phyloP scores from a whole-genome alignment of 2,888 invertebrate species.

The Cristatella mucedo region DNA sequence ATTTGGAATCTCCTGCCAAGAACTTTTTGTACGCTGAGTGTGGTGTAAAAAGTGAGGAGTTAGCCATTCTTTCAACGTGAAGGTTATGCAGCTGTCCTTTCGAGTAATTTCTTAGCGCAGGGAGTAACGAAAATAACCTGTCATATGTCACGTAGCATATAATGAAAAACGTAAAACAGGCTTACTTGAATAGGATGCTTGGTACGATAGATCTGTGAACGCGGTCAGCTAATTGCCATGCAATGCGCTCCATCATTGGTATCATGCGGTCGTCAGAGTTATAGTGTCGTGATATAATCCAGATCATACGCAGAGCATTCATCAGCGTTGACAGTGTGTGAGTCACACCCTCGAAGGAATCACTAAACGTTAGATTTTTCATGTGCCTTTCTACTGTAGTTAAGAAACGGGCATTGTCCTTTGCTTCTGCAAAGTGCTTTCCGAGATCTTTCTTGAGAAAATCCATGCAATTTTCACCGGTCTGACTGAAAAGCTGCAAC shows the following conservation, averaged over 20 bases:
- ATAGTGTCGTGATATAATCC: conserved; percentile 7
- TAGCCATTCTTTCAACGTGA: too few species aligned
- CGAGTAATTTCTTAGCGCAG: too few species aligned
- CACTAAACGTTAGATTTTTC: conserved; percentile 8
- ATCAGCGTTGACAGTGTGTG: conserved; percentile 7
- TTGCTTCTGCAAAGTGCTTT: conserved; percentile 4
- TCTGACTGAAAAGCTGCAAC: too few species aligned
- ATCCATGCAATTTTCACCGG: too few species aligned
- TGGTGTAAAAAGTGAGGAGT: too few species aligned
- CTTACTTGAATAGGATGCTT: neutral
- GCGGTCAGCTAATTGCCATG: conserved; percentile 5
- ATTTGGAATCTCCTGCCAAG: too few species aligned
- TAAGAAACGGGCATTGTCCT: conserved; percentile 7
- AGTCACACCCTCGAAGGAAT: conserved; percentile 2
- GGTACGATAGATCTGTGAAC: neutral
- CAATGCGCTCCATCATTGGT: conserved; percentile 6
- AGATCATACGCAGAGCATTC: conserved; percentile 5
- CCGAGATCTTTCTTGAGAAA: conserved; percentile 4
- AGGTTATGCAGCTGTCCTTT: too few species aligned
- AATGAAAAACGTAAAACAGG: too few species aligned
- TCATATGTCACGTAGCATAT: too few species aligned
- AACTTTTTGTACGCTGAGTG: too few species aligned
- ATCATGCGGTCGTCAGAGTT: conserved; percentile 7
- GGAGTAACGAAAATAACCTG: too few species aligned
- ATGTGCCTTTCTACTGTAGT: conserved; percentile 4